These are phyloP conservation scores for Agapornis roseicollis DNA, from an alignment of 2,113 vertebrate species.

Conservation along the genomic window DNA sequence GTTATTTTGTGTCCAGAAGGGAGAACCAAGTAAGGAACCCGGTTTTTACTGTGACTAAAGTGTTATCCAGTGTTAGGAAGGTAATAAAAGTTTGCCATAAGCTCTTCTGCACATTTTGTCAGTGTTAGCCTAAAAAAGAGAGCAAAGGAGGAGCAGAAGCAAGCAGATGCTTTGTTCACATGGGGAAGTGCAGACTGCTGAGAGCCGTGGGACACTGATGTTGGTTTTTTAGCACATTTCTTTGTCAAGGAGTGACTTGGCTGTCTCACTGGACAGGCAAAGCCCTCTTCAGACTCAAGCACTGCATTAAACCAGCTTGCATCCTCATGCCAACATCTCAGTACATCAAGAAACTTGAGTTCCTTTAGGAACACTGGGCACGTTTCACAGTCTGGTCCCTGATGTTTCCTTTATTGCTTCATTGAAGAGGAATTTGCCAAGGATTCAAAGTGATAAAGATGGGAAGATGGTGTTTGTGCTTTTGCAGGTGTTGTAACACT, in stretches of 20 bases:
- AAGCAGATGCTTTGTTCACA: background rate
- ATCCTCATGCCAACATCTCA: background rate
- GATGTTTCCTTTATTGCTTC: background rate
- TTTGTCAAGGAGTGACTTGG: background rate
- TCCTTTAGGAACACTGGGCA: background rate
- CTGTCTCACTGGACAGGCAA: background rate
- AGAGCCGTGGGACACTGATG: background rate
- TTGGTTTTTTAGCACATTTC: background rate
- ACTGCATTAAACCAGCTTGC: background rate
- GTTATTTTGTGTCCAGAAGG: background rate
- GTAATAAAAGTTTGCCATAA: background rate
- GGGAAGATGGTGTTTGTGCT: background rate
- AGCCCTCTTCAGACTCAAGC: background rate
- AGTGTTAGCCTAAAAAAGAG: background rate
- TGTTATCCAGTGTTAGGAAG: background rate
- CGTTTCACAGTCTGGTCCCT: background rate
- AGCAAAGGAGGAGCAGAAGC: background rate
- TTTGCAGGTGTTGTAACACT: constrained; percentile 90
- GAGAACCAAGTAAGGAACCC: background rate
- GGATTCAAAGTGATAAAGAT: background rate
- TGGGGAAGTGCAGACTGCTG: background rate
- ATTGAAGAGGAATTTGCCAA: background rate
- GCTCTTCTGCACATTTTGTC: background rate
- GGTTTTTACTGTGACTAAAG: background rate
- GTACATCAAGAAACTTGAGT: background rate